Base-by-base conservation (phyloP, 2,888 invertebrate species). In the Pristionchus entomophagus region DNA sequence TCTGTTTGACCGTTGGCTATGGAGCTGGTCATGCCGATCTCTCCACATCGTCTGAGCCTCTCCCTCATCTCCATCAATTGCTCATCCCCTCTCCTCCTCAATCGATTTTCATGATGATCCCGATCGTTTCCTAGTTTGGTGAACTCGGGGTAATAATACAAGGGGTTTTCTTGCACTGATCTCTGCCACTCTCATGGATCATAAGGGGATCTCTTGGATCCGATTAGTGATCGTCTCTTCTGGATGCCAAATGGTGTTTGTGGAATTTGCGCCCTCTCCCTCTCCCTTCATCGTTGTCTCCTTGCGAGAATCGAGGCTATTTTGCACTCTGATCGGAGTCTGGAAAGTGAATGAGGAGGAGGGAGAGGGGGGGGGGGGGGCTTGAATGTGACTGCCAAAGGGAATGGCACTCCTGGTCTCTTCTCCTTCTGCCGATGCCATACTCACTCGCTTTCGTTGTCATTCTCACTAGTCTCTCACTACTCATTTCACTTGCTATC, bases 1-100 rank as follows among this genome's bases (percentile, higher is more conserved):
- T 73, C 73, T 73, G 32, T 73, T 73, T 73, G 73, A 73, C 73
- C 73, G 73, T 45, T 26, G 73, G 73, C 73, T 73, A 73, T 73
- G 73, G 73, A 73, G 73, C 73, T 73, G 65, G 38, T 65, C 65
- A 65, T 65, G 73, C 45, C 73, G 38, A 41, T 73, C 41, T 73
- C 41, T 22, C 38, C 59, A n/a, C n/a, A 35, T 41, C 73, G 41
- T 41, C 41, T 73, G 41, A 45, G 41, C 41, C 41, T 26, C 41
- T 4, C 26, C 73, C 41, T 26, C 41, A n/a, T 73, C 73, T 38
- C 73, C 73, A 69, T 73, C 73, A 41, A 73, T 73, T 38, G 73
- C 73, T 73, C 73, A 73, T 73, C 73, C 41, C 41, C 8, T 38
- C 69, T 35, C 35, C 2, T 41, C 38, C n/a, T 22, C 56, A 26